A percentile compares a stretch with the other conserved stretches of the same genome.
Evolutionary conservation across 2,797 vertebrate genomes (phyloP).

Genomic region (Lithobates pipiens): DNA sequence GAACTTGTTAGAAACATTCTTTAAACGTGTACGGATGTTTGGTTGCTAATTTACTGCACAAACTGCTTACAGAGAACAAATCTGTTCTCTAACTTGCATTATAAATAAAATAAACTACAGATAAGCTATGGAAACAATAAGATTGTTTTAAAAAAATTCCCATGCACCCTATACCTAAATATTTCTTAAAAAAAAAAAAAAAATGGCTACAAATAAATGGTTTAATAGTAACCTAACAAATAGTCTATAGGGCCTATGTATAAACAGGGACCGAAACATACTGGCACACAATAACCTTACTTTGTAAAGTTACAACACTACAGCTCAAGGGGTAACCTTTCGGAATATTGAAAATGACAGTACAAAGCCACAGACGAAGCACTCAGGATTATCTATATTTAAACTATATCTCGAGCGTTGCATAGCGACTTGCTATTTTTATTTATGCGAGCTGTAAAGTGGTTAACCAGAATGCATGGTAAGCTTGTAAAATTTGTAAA

Average conservation of each 20-base stretch:
- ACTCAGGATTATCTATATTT: conserved; percentile 71
- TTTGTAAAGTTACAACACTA: background rate
- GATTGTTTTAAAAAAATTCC: too few relatives aligned
- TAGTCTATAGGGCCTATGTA: background rate
- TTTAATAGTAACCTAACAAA: background rate
- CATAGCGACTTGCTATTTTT: conserved; percentile 73
- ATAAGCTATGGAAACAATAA: too few relatives aligned
- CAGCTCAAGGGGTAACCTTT: background rate
- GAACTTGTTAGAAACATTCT: too few relatives aligned
- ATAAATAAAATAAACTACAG: too few relatives aligned
- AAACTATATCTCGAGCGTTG: conserved; percentile 70
- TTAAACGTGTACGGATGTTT: too few relatives aligned
- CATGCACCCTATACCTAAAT: too few relatives aligned
- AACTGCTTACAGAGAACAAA: too few relatives aligned
- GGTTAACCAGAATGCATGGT: conserved; percentile 58
- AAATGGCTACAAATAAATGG: background rate
- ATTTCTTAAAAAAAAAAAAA: too few relatives aligned
- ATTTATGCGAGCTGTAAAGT: conserved; percentile 70
- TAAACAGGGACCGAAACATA: background rate
- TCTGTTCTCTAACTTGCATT: too few relatives aligned
- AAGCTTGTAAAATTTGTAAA: background rate
- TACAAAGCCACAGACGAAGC: conserved; percentile 63
- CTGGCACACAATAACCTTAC: background rate
- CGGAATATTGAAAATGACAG: background rate
- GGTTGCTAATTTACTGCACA: too few relatives aligned